Evolutionary conservation across 37 sponge, comb jelly and placozoan species (phyloP).

Genomic region (Haliclona indistincta): DNA sequence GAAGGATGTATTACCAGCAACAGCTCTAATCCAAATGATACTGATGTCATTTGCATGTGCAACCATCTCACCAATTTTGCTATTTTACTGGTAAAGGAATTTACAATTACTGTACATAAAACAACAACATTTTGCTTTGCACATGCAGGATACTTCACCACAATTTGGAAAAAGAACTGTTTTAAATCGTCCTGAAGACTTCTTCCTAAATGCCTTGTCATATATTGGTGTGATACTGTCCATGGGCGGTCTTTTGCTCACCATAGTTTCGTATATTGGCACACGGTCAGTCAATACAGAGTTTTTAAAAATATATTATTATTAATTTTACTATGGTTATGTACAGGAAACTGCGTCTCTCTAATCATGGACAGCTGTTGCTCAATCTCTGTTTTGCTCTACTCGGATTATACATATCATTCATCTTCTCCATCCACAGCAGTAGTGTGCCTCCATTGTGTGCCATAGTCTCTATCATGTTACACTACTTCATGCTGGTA

Average conservation of each 20-base stretch:
- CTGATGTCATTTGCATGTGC: neutral
- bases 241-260: conserved; percentile 21
- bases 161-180: neutral
- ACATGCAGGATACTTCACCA: conserved; percentile 26
- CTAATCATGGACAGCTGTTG: no score
- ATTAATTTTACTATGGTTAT: no score
- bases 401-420: no score
- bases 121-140: no score
- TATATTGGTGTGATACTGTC: conserved; percentile 61
- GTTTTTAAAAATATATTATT: no score
- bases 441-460: no score
- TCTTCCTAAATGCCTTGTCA: conserved; percentile 24
- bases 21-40: neutral
- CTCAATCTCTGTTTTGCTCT: no score
- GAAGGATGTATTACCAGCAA: conserved; percentile 8
- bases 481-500: no score
- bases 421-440: no score
- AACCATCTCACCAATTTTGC: conserved; percentile 13
- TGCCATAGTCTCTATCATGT: no score
- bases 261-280: conserved; percentile 33
- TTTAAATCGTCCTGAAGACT: no score
- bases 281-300: conserved; percentile 73
- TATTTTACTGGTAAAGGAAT: conserved; percentile 1
- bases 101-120: neutral
- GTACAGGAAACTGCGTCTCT: no score